Conservation (phyloP, 2,113 vertebrate genomes). For the Mustela nigripes region DNA sequence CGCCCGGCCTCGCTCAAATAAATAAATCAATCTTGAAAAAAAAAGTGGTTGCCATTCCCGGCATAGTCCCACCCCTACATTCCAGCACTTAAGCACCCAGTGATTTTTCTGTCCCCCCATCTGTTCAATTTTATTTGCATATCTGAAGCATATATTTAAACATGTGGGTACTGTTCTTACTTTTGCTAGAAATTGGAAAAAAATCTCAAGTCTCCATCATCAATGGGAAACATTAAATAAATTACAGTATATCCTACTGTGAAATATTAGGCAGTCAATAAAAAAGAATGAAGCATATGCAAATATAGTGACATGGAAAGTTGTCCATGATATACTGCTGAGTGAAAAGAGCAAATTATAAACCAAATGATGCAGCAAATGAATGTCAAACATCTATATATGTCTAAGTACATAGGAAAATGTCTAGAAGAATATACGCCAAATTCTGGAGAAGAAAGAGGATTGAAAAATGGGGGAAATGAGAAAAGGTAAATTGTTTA, state of each 20-base stretch:
- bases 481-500: not conserved
- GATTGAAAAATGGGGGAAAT: not conserved
- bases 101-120: not conserved
- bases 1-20: not conserved
- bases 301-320: not conserved
- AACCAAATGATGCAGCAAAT: not conserved
- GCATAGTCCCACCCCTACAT: not conserved
- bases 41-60: not conserved
- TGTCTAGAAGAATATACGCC: not conserved
- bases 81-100: not conserved
- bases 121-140: not conserved
- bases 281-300: not conserved
- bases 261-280: not conserved
- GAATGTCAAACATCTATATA: not conserved
- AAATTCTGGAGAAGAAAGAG: not conserved
- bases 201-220: not conserved
- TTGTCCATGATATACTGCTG: not conserved
- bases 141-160: conserved; percentile 28
- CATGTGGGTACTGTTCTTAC: not conserved
- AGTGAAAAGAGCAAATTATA: not conserved
- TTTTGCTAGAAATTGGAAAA: not conserved
- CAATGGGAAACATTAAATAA: not conserved
- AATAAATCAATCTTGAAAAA: not conserved
- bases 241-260: not conserved
- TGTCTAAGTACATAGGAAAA: not conserved